These are phyloP conservation scores for Onychomys leucogaster DNA, from an alignment of 2,797 vertebrate species.

Conservation along the genomic window DNA sequence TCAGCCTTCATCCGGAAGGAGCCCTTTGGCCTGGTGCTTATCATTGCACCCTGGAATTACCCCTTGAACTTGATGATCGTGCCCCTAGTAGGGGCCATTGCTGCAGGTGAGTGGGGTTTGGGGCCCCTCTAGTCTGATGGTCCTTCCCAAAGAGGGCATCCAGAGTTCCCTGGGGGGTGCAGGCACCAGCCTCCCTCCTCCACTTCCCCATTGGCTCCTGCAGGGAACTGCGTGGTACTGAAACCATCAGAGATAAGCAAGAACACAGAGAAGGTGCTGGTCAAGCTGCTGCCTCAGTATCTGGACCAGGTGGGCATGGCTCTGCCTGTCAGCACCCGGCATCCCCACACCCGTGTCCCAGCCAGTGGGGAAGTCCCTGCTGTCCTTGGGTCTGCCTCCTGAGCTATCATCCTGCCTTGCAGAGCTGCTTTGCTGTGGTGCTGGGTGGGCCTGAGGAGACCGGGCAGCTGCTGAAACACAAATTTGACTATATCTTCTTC, in stretches of 20 bases:
- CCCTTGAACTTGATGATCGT: constrained; percentile 79
- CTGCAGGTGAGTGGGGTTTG: constrained; percentile 82
- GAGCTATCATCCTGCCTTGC: background rate
- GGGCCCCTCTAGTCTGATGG: accelerated
- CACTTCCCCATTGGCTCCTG: background rate
- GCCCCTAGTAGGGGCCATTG: constrained; percentile 86
- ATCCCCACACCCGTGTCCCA: background rate
- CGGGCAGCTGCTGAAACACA: constrained; percentile 89
- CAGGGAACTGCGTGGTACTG: constrained; percentile 93
- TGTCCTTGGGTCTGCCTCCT: background rate
- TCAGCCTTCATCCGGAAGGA: constrained; percentile 85
- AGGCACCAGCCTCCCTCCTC: background rate
- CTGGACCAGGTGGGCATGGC: constrained; percentile 87
- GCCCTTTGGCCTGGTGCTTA: constrained; percentile 84
- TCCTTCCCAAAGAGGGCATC: background rate
- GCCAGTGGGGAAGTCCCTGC: background rate
- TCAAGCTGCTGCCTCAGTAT: constrained; percentile 89
- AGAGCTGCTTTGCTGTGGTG: constrained; percentile 92
- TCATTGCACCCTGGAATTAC: constrained; percentile 84
- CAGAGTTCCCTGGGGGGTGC: background rate
- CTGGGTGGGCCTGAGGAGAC: constrained; percentile 88
- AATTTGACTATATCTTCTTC: constrained; percentile 94
- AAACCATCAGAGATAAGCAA: constrained; percentile 92
- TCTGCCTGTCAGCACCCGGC: accelerated
- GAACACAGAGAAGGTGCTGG: constrained; percentile 87